These are phyloP conservation scores for Napeogenes sylphis DNA, from an alignment of 2,888 invertebrate genomes.

Conservation along the genomic window DNA sequence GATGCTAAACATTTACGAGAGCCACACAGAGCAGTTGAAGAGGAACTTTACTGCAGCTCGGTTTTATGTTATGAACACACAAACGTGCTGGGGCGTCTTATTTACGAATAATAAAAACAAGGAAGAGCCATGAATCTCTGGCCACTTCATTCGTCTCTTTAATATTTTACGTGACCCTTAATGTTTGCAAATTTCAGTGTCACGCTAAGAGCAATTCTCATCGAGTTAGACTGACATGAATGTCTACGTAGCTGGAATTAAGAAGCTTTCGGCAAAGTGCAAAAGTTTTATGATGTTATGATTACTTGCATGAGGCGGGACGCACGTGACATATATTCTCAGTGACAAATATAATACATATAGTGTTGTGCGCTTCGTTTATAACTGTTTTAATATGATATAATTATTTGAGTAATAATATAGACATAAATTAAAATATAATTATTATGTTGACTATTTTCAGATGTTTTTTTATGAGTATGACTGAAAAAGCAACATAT, in stretches of 20 bases:
- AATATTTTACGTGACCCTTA: conserved; percentile 78
- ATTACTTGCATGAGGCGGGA: conserved; percentile 68
- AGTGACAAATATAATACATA: conserved; percentile 20
- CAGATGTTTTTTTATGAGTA: too few species aligned
- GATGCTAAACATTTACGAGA: conserved; percentile 62
- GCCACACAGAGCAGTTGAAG: conserved; percentile 48
- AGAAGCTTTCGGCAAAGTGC: conserved; percentile 69
- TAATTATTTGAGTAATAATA: not conserved
- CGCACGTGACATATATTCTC: conserved; percentile 47
- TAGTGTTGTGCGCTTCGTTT: conserved; percentile 5
- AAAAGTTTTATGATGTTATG: conserved; percentile 76
- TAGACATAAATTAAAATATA: too few species aligned
- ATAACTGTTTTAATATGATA: not conserved
- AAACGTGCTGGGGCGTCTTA: conserved; percentile 65
- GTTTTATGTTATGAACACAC: conserved; percentile 72
- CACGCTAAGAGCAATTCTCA: conserved; percentile 69
- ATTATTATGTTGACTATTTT: too few species aligned
- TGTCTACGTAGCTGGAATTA: conserved; percentile 60
- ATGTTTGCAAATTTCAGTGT: conserved; percentile 61
- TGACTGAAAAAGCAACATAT: too few species aligned
- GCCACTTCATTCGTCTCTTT: conserved; percentile 75
- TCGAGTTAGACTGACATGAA: conserved; percentile 74
- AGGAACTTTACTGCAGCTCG: conserved; percentile 62
- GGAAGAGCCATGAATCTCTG: conserved; percentile 75
- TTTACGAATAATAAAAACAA: conserved; percentile 77